Conservation (phyloP, 2,113 vertebrate species). For the Rhea americana region DNA sequence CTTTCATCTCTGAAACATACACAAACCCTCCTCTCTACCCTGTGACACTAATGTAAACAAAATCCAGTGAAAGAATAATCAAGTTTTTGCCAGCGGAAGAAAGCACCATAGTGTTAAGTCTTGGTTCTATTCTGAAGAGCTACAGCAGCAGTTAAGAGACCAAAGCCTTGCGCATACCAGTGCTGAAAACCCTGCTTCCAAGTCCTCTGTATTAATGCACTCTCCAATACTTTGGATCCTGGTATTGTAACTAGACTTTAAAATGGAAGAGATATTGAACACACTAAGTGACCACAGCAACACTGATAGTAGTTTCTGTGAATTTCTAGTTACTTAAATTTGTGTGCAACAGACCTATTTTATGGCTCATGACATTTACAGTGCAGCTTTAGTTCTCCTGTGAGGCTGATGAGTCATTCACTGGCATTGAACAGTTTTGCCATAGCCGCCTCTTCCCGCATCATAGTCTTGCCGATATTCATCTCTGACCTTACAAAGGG, state of each 20-base stretch:
- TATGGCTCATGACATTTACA: background rate
- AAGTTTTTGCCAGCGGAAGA: slow-evolving; percentile 35
- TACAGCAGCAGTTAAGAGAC: slow-evolving; percentile 12
- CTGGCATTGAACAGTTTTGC: slow-evolving; percentile 79
- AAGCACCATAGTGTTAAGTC: background rate
- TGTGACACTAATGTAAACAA: slow-evolving; percentile 38
- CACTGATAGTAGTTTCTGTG: background rate
- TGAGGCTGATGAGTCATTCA: background rate
- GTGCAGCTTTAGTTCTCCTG: background rate
- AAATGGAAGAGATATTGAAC: background rate
- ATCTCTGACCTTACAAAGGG: slow-evolving; percentile 75
- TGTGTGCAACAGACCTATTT: background rate
- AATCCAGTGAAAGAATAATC: background rate
- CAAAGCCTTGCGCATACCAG: background rate
- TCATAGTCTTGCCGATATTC: slow-evolving; percentile 85
- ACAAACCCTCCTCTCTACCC: background rate
- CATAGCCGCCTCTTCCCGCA: slow-evolving; percentile 87
- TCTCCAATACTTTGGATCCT: background rate
- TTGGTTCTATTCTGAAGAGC: background rate
- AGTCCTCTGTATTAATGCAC: background rate
- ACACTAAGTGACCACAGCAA: background rate
- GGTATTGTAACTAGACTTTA: background rate
- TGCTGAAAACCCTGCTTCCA: background rate
- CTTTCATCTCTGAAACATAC: background rate
- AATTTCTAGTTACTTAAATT: background rate